Percentiles rank a stretch among this genome's conserved stretches.
phyloP scores from a whole-genome alignment of 2,113 vertebrate genomes.

The Collichthys lucidus region DNA sequence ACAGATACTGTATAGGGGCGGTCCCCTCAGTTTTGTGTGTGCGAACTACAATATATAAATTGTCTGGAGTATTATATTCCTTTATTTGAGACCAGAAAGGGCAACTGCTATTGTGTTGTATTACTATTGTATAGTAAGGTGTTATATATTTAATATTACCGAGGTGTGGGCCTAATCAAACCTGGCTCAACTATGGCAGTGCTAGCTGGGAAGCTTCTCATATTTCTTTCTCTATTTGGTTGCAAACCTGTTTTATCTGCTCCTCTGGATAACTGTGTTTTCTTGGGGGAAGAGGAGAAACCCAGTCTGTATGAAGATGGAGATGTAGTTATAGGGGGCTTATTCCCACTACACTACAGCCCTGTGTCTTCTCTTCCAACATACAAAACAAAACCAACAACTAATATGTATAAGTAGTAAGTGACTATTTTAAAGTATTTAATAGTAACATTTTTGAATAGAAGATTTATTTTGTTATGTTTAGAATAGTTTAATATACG shows the following conservation, averaged over 20 bases:
- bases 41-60: conserved; percentile 34
- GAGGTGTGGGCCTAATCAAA: not conserved
- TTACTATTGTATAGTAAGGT: not conserved
- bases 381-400: conserved; percentile 72
- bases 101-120: not conserved
- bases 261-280: conserved; percentile 63
- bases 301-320: conserved; percentile 75
- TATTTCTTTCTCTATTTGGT: conserved; percentile 41
- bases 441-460: too few relatives aligned
- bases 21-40: conserved; percentile 2
- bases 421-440: conserved; percentile 27
- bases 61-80: not conserved
- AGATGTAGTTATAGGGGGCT: conserved; percentile 81
- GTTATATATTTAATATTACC: not conserved
- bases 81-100: not conserved
- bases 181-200: conserved; percentile 55
- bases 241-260: not conserved
- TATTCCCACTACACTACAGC: conserved; percentile 83
- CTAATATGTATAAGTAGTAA: conserved; percentile 75
- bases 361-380: conserved; percentile 58
- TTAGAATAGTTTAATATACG: not conserved
- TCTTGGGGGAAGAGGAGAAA: conserved; percentile 74
- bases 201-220: conserved; percentile 30
- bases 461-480: not conserved
- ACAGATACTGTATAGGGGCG: conserved; percentile 22